Evolutionary conservation across 2,888 invertebrate genomes (phyloP).

Genomic region (Hyppa rectilinea): DNA sequence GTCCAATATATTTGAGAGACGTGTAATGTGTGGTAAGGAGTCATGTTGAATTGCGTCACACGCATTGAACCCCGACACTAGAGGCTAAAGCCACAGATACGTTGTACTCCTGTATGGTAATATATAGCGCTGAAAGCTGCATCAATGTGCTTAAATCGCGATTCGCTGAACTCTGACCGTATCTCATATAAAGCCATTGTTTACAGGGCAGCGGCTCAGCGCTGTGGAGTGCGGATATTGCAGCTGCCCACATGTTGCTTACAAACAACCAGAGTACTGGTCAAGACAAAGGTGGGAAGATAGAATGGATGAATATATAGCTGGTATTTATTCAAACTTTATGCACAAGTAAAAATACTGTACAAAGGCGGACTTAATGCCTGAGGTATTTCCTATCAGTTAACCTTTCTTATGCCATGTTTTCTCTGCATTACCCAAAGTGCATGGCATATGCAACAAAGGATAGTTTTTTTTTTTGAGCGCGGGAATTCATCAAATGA

Average conservation of each 20-base stretch:
- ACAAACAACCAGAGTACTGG: conserved; percentile 26
- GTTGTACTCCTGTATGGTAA: conserved; percentile 23
- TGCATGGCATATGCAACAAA: too few species aligned
- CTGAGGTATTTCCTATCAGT: too few species aligned
- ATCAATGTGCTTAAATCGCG: conserved; percentile 44
- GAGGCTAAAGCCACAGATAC: conserved; percentile 12
- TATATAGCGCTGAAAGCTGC: conserved; percentile 30
- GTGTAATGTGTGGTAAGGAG: neutral
- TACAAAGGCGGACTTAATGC: too few species aligned
- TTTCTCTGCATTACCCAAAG: too few species aligned
- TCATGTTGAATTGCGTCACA: neutral
- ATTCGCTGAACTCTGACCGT: conserved; percentile 57
- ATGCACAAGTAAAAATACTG: too few species aligned
- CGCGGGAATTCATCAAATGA: too few species aligned
- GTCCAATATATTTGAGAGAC: neutral
- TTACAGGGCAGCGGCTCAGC: conserved; percentile 32
- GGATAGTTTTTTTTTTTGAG: too few species aligned
- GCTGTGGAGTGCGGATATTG: conserved; percentile 49
- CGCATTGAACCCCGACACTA: conserved; percentile 21
- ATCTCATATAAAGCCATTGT: conserved; percentile 62
- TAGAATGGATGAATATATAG: conserved; percentile 22
- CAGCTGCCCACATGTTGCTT: conserved; percentile 62
- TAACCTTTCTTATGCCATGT: too few species aligned
- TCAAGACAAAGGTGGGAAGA: conserved; percentile 35
- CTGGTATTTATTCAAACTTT: too few species aligned